Conservation (phyloP, 2,888 invertebrate species). For the Griposia aprilina region DNA sequence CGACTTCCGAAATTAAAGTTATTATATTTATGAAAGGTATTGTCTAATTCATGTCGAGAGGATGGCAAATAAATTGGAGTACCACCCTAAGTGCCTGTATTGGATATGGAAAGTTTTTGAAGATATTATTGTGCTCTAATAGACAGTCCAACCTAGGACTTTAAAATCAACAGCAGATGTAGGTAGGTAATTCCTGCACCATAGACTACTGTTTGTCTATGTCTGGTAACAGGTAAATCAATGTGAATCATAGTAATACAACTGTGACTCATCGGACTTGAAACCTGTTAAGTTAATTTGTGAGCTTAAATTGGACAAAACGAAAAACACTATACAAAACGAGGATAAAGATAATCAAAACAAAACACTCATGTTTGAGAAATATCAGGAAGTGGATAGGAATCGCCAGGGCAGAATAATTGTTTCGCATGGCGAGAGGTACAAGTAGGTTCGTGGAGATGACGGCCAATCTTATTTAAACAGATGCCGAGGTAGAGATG, state of each 20-base stretch:
- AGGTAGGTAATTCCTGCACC: neutral
- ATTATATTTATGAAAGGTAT: neutral
- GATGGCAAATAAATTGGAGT: neutral
- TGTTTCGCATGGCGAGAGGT: conserved; percentile 45
- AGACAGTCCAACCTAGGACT: neutral
- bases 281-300: neutral
- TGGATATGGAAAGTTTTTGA: neutral
- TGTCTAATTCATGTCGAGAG: neutral
- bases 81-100: neutral
- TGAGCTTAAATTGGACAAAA: neutral
- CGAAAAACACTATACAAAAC: neutral
- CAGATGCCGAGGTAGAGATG: conserved; percentile 16
- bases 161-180: neutral
- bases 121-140: neutral
- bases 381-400: conserved; percentile 1
- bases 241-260: conserved; percentile 4
- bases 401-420: conserved; percentile 49
- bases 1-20: no score
- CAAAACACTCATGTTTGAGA: conserved; percentile 4
- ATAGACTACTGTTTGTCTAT: neutral
- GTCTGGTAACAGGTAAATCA: no score
- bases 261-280: neutral
- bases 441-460: conserved; percentile 39
- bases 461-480: conserved; percentile 36
- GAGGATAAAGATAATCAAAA: neutral